phyloP scores from a whole-genome alignment of 2,888 invertebrate genomes.

The Serrognathus titanus region DNA sequence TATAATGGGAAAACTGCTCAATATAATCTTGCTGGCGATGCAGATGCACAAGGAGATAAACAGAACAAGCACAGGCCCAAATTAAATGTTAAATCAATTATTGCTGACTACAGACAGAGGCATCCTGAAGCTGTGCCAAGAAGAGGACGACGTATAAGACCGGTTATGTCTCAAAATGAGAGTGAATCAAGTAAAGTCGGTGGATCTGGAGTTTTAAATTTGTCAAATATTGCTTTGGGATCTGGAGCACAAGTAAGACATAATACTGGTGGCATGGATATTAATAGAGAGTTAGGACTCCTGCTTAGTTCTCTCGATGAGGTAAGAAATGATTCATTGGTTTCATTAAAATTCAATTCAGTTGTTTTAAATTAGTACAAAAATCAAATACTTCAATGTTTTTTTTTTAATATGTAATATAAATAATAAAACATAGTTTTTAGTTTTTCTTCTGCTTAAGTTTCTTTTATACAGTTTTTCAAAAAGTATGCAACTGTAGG shows the following conservation, averaged over 20 bases:
- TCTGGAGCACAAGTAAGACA: slow-evolving; percentile 49
- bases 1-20: slow-evolving; percentile 12
- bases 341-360: too few species aligned
- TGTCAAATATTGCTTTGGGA: slow-evolving; percentile 48
- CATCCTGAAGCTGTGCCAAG: slow-evolving; percentile 72
- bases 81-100: slow-evolving; percentile 79
- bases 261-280: slow-evolving; percentile 32
- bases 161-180: slow-evolving; percentile 47
- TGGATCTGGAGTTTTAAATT: slow-evolving; percentile 35
- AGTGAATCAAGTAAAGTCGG: slow-evolving; percentile 13
- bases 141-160: slow-evolving; percentile 62
- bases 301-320: slow-evolving; percentile 40
- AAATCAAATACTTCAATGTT: too few species aligned
- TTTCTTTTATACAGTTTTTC: too few species aligned
- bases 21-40: slow-evolving; percentile 14
- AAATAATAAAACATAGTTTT: too few species aligned
- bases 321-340: slow-evolving; percentile 2
- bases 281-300: slow-evolving; percentile 41
- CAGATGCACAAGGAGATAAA: slow-evolving; percentile 43
- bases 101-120: slow-evolving; percentile 74
- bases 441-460: too few species aligned
- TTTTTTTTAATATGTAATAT: too few species aligned
- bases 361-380: too few species aligned
- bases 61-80: slow-evolving; percentile 67
- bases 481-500: too few species aligned